These are phyloP conservation scores for Elephas maximus DNA, from an alignment of 2,113 vertebrate genomes.

Conservation along the genomic window DNA sequence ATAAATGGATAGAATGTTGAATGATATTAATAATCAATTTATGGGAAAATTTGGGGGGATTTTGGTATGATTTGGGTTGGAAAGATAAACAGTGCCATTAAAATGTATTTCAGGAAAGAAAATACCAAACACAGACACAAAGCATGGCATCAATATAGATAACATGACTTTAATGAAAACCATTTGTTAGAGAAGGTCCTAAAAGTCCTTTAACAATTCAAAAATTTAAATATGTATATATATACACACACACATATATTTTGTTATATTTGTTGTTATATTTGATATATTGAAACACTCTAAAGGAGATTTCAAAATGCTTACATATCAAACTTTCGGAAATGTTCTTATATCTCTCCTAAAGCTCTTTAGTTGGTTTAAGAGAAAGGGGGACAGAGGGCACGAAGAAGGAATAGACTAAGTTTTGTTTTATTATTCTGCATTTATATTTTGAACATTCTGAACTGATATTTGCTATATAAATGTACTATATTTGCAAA, in stretches of 20 bases:
- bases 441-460: slow-evolving; percentile 8
- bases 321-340: slow-evolving; percentile 34
- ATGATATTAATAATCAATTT: background rate
- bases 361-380: background rate
- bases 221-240: background rate
- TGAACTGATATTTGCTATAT: slow-evolving; percentile 33
- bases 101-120: slow-evolving; percentile 42
- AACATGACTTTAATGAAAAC: slow-evolving; percentile 9
- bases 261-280: background rate
- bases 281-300: background rate
- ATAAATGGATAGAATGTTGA: slow-evolving; percentile 24
- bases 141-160: background rate
- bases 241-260: too few relatives aligned
- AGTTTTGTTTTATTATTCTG: background rate
- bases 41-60: background rate
- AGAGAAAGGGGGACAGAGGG: background rate
- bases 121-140: slow-evolving; percentile 23
- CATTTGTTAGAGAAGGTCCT: background rate
- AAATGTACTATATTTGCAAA: slow-evolving; percentile 25
- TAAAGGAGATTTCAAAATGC: background rate
- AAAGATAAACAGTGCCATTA: background rate
- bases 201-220: slow-evolving; percentile 5
- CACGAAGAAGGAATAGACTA: background rate
- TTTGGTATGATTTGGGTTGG: background rate
- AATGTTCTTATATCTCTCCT: background rate